Evolutionary conservation across 2,888 invertebrate genomes (phyloP).

Genomic region (Ectemnius continuus): DNA sequence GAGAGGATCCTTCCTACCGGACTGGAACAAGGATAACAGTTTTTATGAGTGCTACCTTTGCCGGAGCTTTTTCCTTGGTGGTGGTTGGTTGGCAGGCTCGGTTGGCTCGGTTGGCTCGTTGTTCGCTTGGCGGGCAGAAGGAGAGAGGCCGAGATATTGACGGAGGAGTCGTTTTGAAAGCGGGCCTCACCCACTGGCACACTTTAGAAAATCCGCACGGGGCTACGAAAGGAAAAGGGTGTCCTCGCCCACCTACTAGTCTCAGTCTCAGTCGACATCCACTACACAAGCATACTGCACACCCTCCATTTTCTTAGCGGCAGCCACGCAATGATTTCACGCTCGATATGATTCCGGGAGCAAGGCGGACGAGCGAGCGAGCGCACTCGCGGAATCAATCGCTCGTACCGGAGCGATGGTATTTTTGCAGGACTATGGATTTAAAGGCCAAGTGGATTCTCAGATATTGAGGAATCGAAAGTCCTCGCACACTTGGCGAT

Average conservation of each 20-base stretch:
- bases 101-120: background rate
- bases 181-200: slow-evolving; percentile 10
- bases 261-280: too few species aligned
- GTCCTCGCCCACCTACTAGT: too few species aligned
- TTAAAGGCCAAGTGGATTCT: slow-evolving; percentile 7
- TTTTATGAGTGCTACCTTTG: slow-evolving; percentile 14
- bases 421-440: background rate
- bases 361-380: too few species aligned
- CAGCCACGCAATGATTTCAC: too few species aligned
- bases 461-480: slow-evolving; percentile 26
- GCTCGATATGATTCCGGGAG: too few species aligned
- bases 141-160: too few species aligned
- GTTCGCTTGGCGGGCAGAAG: background rate
- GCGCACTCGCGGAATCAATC: too few species aligned
- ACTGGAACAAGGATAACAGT: slow-evolving; percentile 18
- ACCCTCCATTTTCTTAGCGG: too few species aligned
- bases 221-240: too few species aligned
- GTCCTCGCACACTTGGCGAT: slow-evolving; percentile 19
- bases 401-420: background rate
- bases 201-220: slow-evolving; percentile 11
- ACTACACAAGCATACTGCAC: too few species aligned
- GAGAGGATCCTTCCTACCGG: slow-evolving; percentile 2
- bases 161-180: slow-evolving; percentile 17
- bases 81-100: too few species aligned
- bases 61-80: slow-evolving; percentile 6